Percentiles rank a stretch among this genome's conserved stretches.
Evolutionary conservation across 2,797 vertebrate species (phyloP).

Genomic region (Gymnopithys bicolor): DNA sequence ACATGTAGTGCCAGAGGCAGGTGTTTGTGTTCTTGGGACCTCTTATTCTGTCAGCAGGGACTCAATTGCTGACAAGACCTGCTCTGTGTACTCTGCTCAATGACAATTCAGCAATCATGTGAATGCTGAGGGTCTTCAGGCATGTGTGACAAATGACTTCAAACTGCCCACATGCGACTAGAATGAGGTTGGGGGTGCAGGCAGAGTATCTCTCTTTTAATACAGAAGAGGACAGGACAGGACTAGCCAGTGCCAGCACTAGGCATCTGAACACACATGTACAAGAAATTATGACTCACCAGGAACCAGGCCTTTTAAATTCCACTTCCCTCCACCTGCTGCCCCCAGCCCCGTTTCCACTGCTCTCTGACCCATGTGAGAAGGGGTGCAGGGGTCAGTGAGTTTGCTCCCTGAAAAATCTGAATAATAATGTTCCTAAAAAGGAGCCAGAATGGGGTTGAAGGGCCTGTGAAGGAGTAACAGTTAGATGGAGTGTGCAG

Average conservation of each 20-base stretch:
- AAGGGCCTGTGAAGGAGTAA: not conserved
- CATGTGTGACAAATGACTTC: not conserved
- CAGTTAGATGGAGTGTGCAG: not conserved
- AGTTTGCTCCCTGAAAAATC: not conserved
- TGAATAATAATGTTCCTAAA: not conserved
- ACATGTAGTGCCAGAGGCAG: not conserved
- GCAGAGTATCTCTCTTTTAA: not conserved
- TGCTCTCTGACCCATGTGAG: not conserved
- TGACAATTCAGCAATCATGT: not conserved
- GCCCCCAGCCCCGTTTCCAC: not conserved
- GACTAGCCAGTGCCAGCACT: not conserved
- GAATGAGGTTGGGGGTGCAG: not conserved
- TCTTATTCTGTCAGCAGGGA: not conserved
- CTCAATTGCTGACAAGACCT: not conserved
- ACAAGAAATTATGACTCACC: not conserved
- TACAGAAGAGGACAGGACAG: not conserved
- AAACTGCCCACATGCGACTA: not conserved
- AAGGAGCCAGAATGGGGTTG: not conserved
- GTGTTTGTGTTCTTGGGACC: not conserved
- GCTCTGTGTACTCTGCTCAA: not conserved
- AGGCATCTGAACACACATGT: not conserved
- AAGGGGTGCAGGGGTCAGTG: not conserved
- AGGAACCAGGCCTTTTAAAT: not conserved
- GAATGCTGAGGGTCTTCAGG: not conserved
- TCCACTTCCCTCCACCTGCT: fast-evolving